Percentiles rank a stretch among this genome's conserved stretches.
Conservation (phyloP, 2,797 vertebrate genomes). For the Pipistrellus pygmaeus region DNA sequence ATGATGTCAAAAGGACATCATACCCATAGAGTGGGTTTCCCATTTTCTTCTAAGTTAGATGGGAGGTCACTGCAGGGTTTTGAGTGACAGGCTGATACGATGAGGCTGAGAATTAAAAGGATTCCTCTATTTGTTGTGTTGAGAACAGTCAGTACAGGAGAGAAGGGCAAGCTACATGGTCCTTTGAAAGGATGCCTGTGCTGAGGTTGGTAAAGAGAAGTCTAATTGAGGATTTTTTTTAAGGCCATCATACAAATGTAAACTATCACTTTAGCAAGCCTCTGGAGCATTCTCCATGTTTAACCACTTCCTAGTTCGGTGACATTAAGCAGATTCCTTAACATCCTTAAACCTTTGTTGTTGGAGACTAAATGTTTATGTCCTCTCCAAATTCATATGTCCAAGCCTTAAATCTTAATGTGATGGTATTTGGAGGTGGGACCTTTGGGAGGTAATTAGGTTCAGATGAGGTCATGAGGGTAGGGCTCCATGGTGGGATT, state of each 20-base stretch:
- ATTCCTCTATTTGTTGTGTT: neutral
- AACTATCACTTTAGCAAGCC: neutral
- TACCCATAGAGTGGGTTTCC: neutral
- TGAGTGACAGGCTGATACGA: neutral
- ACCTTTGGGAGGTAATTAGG: neutral
- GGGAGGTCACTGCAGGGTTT: neutral
- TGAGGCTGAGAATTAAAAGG: neutral
- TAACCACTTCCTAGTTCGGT: neutral
- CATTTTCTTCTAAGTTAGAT: neutral
- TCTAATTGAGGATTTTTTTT: neutral
- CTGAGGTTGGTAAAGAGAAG: neutral
- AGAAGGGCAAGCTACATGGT: neutral
- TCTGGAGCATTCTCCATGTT: neutral
- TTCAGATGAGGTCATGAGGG: neutral
- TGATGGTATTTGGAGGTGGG: neutral
- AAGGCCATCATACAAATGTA: neutral
- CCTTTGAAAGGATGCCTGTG: neutral
- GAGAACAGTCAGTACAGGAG: neutral
- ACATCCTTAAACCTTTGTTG: conserved; percentile 14
- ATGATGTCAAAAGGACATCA: neutral
- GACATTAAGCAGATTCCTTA: conserved; percentile 33
- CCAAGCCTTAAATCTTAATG: neutral
- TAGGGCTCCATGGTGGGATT: neutral
- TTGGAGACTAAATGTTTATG: neutral
- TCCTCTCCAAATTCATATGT: neutral